These are phyloP conservation scores for Platynereis dumerilii DNA, from an alignment of 2,888 invertebrate genomes.

Conservation along the genomic window DNA sequence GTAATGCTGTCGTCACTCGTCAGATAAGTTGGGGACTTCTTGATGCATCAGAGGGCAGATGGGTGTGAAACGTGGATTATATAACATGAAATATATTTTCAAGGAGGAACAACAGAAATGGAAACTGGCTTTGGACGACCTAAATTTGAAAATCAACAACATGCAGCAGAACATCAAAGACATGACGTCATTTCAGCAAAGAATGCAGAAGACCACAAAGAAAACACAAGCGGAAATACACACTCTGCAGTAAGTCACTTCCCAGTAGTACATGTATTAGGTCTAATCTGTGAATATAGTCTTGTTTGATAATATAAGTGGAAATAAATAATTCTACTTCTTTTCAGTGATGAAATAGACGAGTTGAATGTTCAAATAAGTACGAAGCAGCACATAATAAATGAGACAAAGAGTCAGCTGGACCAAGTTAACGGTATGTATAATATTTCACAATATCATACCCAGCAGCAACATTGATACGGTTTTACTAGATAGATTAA, in stretches of 20 bases:
- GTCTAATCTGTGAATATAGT: too few species aligned
- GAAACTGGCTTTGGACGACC: conserved; percentile 49
- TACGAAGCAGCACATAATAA: conserved; percentile 44
- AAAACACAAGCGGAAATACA: conserved; percentile 44
- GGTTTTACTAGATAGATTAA: too few species aligned
- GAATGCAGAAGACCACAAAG: conserved; percentile 48
- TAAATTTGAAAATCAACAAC: conserved; percentile 49
- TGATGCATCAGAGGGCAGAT: too few species aligned
- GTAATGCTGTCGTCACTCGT: too few species aligned
- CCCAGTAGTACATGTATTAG: too few species aligned
- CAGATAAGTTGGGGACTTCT: too few species aligned
- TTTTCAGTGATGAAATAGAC: conserved; percentile 48
- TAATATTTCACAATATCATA: too few species aligned
- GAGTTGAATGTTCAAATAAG: conserved; percentile 52
- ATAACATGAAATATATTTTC: too few species aligned
- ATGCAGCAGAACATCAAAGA: conserved; percentile 59
- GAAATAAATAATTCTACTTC: background rate
- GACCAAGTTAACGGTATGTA: background rate
- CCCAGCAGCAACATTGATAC: too few species aligned
- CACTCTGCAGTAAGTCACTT: conserved; percentile 41
- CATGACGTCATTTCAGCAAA: conserved; percentile 51
- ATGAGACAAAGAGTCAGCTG: conserved; percentile 20
- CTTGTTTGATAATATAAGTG: too few species aligned
- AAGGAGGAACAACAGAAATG: conserved; percentile 23
- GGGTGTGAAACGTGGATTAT: too few species aligned